Conservation (phyloP, 2,113 vertebrate species). For the Crypturellus undulatus region DNA sequence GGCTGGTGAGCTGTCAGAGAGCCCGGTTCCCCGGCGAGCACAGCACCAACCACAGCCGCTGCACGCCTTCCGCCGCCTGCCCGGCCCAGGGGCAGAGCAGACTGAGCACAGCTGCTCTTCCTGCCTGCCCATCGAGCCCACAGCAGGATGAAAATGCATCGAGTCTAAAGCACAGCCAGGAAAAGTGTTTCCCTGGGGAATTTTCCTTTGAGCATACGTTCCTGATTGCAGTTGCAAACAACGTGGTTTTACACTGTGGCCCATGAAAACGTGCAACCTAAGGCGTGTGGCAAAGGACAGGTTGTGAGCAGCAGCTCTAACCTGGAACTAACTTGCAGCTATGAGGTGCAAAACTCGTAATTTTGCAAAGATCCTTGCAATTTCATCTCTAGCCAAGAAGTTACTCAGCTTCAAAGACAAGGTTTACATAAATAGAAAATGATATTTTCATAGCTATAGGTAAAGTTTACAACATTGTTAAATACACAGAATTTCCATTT, state of each 20-base stretch:
- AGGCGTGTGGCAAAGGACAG: not conserved
- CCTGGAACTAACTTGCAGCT: no score
- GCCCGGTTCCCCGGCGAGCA: not conserved
- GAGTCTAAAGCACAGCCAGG: not conserved
- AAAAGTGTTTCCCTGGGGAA: not conserved
- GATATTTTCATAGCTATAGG: not conserved
- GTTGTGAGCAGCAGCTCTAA: not conserved
- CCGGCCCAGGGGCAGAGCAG: not conserved
- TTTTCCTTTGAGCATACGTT: not conserved
- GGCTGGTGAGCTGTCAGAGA: not conserved
- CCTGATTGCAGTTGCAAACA: not conserved
- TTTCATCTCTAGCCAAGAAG: not conserved
- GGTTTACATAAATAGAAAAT: not conserved
- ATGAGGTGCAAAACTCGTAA: no score
- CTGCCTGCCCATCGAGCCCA: not conserved
- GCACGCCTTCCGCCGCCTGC: slow-evolving; percentile 40
- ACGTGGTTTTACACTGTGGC: not conserved
- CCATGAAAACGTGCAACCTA: not conserved
- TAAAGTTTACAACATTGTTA: not conserved
- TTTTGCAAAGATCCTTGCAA: not conserved
- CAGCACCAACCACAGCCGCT: slow-evolving; percentile 49
- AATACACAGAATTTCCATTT: not conserved
- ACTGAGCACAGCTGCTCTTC: slow-evolving; percentile 32
- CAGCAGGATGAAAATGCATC: not conserved
- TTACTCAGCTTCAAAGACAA: rapidly evolving